phyloP scores from a whole-genome alignment of 2,888 invertebrate species.

The Drosophila falleni region DNA sequence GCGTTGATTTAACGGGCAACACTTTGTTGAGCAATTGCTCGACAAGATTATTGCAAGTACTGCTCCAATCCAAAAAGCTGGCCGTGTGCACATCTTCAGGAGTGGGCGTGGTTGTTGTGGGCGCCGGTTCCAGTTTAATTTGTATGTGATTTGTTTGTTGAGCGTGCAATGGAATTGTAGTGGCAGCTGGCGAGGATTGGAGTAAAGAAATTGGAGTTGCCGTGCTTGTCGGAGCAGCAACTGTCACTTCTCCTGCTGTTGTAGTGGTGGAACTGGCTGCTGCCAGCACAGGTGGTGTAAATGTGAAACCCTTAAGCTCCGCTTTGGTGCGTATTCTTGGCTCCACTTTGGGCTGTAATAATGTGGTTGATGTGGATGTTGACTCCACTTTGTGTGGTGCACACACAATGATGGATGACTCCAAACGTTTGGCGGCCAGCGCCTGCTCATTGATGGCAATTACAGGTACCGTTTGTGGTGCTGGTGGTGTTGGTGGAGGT shows the following conservation, averaged over 20 bases:
- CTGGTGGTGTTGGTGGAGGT: neutral
- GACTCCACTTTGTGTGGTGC: neutral
- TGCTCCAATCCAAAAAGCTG: conserved; percentile 87
- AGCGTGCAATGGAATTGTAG: neutral
- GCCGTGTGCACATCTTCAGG: neutral
- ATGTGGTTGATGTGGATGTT: too few relatives aligned
- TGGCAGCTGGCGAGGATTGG: neutral
- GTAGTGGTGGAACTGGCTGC: conserved; percentile 36
- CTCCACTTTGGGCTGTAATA: conserved; percentile 58
- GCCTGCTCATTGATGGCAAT: conserved; percentile 75
- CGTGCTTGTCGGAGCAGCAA: neutral
- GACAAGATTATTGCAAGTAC: conserved; percentile 92
- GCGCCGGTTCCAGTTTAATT: conserved; percentile 65
- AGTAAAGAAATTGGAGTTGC: neutral
- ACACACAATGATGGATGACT: conserved; percentile 24
- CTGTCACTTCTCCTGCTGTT: neutral
- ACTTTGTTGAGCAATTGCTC: conserved; percentile 89
- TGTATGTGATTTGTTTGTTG: conserved; percentile 59
- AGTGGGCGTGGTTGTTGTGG: conserved; percentile 19
- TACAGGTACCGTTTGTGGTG: conserved; percentile 56
- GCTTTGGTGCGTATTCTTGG: conserved; percentile 93
- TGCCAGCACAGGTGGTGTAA: conserved; percentile 68
- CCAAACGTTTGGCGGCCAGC: conserved; percentile 41
- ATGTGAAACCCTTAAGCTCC: conserved; percentile 89
- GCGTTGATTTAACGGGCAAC: conserved; percentile 12